Conservation (phyloP, 2,888 invertebrate species). For the Heliconius hortense region DNA sequence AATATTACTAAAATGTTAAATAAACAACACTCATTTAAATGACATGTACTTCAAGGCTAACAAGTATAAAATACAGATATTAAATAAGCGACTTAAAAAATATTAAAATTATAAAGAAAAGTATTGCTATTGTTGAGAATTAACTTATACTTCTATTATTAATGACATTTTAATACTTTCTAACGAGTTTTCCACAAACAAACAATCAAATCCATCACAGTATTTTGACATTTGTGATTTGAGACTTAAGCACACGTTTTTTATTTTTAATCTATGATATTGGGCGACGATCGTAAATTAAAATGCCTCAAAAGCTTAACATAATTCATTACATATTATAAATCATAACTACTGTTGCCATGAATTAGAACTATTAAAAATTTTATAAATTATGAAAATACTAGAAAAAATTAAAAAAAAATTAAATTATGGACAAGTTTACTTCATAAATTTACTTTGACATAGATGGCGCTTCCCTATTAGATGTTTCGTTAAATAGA, state of each 20-base stretch:
- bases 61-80: slow-evolving; percentile 69
- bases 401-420: background rate
- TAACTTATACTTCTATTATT: slow-evolving; percentile 53
- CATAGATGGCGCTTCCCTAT: slow-evolving; percentile 11
- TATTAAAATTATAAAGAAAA: slow-evolving; percentile 49
- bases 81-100: slow-evolving; percentile 59
- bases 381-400: background rate
- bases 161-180: slow-evolving; percentile 65
- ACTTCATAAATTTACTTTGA: background rate
- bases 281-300: slow-evolving; percentile 1
- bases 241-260: slow-evolving; percentile 3
- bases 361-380: background rate
- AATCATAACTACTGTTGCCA: background rate
- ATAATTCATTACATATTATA: background rate
- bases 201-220: slow-evolving; percentile 75
- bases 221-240: slow-evolving; percentile 68
- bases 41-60: slow-evolving; percentile 82
- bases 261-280: slow-evolving; percentile 10
- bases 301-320: background rate
- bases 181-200: slow-evolving; percentile 76
- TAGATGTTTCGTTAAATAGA: background rate
- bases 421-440: background rate
- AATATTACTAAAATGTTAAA: slow-evolving; percentile 79
- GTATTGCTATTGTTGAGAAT: slow-evolving; percentile 50
- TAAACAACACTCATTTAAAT: slow-evolving; percentile 81